A percentile compares a stretch with the other conserved stretches of the same genome.
Evolutionary conservation across 1,140 invertebrate genomes (phyloP).

Genomic region (Euglossa dilemma): DNA sequence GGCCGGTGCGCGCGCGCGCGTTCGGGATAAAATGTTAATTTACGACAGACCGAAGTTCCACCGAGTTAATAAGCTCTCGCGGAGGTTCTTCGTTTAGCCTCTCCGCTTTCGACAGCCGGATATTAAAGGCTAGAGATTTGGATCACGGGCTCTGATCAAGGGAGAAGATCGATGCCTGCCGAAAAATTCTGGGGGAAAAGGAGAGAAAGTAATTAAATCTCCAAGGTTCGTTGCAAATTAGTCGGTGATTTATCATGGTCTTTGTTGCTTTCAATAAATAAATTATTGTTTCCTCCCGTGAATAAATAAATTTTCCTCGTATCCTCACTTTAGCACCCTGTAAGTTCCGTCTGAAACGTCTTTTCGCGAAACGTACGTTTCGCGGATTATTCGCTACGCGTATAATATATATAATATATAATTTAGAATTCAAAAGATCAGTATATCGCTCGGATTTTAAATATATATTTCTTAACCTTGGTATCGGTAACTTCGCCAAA

Average conservation of each 20-base stretch:
- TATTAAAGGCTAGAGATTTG: background rate
- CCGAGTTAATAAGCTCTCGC: constrained; percentile 1
- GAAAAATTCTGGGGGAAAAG: background rate
- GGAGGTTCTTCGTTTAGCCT: constrained; percentile 3
- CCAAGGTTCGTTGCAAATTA: background rate
- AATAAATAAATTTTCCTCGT: no score
- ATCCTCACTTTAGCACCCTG: no score
- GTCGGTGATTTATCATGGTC: background rate
- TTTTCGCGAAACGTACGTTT: no score
- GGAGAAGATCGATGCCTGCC: background rate
- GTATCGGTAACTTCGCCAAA: no score
- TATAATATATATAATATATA: no score
- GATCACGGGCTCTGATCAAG: background rate
- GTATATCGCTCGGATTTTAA: no score
- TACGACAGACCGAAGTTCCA: constrained; percentile 13
- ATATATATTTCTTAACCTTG: no score
- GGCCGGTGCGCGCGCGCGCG: background rate
- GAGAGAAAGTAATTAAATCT: background rate
- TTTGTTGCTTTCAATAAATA: background rate
- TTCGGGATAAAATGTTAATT: constrained; percentile 38
- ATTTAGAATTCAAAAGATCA: no score
- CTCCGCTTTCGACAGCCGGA: background rate
- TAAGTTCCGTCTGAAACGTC: no score
- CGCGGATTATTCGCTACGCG: no score
- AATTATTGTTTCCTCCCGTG: no score